Evolutionary conservation across 2,797 vertebrate species (phyloP), one percentile per base, ranked within the genome.

Genomic region (Premnoplex brunnescens): DNA sequence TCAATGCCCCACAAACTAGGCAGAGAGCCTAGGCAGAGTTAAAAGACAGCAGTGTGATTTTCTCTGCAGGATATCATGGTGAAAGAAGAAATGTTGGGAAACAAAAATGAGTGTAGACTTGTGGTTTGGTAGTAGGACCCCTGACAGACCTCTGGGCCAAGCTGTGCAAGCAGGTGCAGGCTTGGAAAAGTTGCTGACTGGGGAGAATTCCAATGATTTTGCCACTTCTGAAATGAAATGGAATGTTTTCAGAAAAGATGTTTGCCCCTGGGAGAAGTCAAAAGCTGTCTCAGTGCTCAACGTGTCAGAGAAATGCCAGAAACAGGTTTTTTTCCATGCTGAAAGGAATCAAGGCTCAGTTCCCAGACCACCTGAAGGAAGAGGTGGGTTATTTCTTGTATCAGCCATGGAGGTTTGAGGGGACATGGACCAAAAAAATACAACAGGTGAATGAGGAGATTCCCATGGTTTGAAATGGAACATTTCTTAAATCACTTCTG

Each of bases 121-220:
- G 36, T 52, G 63, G 34, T 36, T 74, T 79, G 48, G 32, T n/a
- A 63, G 36, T 46, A 63, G 77, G 74, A 82, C 28, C 52, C 82
- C 63, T 71, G 89, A 77, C 41, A 91, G 55, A 83, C 59, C 91
- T 77, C 49, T 88, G 88, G 90, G 83, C 86, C 34, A 80, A 59
- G 55, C 24, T 67, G 59, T 30, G 44, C 80, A 85, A 91, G 34
- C 46, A 91, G 73, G 52, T 37, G 62, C 14, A 58, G 37, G 34
- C 14, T 4, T 63, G 64, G 51, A 77, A 91, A 87, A 41, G 22
- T 10, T 60, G 52, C 21, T 87, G 69, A 51, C 41, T 89, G 41
- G 44, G 75, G 85, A 74, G 19, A 64, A 77, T 85, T 83, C 44
- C 49, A 60, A 28, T 91, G 85, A 91, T 91, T 96, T 91, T 92